Base-by-base conservation (phyloP, 2,113 vertebrate genomes). In the Cynocephalus volans region DNA sequence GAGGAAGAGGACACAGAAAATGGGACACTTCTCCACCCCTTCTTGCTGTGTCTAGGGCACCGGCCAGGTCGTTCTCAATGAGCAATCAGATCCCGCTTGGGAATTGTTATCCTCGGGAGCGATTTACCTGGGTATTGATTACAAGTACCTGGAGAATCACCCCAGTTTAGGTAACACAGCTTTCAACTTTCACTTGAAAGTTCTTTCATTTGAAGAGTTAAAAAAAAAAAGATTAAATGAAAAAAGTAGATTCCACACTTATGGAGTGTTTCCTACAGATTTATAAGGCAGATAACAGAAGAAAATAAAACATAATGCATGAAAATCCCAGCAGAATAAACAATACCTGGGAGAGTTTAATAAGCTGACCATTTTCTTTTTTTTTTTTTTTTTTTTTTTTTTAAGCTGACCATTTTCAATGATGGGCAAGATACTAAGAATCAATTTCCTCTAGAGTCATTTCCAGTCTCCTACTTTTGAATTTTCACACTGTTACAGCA, bases 21-120 rank as follows among this genome's bases (percentile, higher is more conserved):
- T 8, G 2, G 6, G 1, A 26, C 17, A 24, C 15, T 50, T 33
- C 12, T 8, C 31, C n/a, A 18, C 9, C 5, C 7, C 13, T 89
- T 15, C 54, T 70, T 21, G 3, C 48, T 0, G 0, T 58, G 9
- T 69, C 69, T 15, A 10, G 3, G 12, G 4, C 26, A 62, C 17
- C 4, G 4, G 4, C 31, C 65, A 60, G 26, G 18, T 0, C 0
- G 7, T 84, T 18, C 21, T 69, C 52, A 31, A 1, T 58, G n/a
- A 41, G 33, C 48, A 90, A 2, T 9, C 10, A 65, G 18, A 58
- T 50, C 14, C 28, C 45, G 19, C n/a, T 54, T 33, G 15, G 12
- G 1, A 7, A 24, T 14, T 21, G 2, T 26, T 8, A 36, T 12
- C 17, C 0, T 31, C 5, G 48, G 77, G 19, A 60, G 72, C 26